phyloP scores from a whole-genome alignment of 1,140 invertebrate species.

The Contarinia nasturtii region DNA sequence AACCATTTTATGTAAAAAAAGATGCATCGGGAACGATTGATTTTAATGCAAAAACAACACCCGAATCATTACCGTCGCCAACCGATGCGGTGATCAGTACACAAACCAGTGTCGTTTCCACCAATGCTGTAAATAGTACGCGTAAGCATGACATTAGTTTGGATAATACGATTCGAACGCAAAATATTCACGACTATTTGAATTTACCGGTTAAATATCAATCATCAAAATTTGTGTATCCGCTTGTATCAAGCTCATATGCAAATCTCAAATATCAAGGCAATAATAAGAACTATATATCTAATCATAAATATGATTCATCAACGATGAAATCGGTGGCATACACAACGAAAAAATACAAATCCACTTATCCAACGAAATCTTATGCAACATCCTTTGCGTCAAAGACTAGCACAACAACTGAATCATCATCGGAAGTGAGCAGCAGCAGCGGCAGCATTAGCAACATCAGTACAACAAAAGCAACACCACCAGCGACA shows the following conservation, averaged over 20 bases:
- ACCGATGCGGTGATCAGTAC: slow-evolving; percentile 17
- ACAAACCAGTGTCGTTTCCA: slow-evolving; percentile 16
- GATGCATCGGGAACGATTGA: slow-evolving; percentile 45
- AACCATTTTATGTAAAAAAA: slow-evolving; percentile 46
- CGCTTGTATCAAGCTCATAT: slow-evolving; percentile 48
- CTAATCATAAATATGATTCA: slow-evolving; percentile 38
- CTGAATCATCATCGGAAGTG: neutral
- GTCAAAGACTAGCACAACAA: neutral
- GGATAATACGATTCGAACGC: slow-evolving; percentile 14
- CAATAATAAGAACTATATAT: slow-evolving; percentile 35
- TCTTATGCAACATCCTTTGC: slow-evolving; percentile 17
- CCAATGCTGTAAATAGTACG: slow-evolving; percentile 7
- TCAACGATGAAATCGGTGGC: slow-evolving; percentile 13
- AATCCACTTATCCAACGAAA: slow-evolving; percentile 14
- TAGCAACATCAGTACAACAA: neutral
- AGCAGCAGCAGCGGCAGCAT: too few species aligned
- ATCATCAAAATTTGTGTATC: slow-evolving; percentile 41
- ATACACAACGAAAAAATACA: too few species aligned
- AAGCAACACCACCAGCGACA: neutral
- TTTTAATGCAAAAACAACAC: slow-evolving; percentile 31
- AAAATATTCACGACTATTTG: slow-evolving; percentile 46
- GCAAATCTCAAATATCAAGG: slow-evolving; percentile 53
- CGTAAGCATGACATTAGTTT: slow-evolving; percentile 5
- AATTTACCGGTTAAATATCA: slow-evolving; percentile 48
- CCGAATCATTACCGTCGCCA: slow-evolving; percentile 19